phyloP scores from a whole-genome alignment of 2,888 invertebrate species.

The Dusona sp. region DNA sequence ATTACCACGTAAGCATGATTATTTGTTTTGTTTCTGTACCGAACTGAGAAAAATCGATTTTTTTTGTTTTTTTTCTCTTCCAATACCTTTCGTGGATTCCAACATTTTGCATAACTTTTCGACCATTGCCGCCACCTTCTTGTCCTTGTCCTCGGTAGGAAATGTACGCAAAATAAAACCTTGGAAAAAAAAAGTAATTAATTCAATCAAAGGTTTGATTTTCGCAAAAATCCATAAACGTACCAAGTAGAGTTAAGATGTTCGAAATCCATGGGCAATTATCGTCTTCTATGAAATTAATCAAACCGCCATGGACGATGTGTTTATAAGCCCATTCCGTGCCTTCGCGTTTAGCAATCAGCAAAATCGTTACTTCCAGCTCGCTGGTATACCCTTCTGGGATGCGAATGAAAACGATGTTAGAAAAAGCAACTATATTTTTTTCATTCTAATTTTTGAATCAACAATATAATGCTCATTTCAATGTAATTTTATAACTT shows the following conservation, averaged over 20 bases:
- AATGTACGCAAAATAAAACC: constrained; percentile 79
- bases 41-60: not conserved
- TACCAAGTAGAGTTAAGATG: constrained; percentile 79
- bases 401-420: constrained; percentile 34
- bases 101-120: constrained; percentile 78
- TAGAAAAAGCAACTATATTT: not conserved
- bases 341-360: constrained; percentile 84
- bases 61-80: not conserved
- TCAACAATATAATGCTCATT: not conserved
- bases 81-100: constrained; percentile 75
- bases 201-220: not conserved
- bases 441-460: not conserved
- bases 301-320: constrained; percentile 77
- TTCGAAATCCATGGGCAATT: constrained; percentile 74
- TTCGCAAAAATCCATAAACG: constrained; percentile 26
- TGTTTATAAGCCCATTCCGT: constrained; percentile 83
- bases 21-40: not conserved
- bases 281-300: constrained; percentile 76
- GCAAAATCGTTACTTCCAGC: constrained; percentile 79
- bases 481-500: no score
- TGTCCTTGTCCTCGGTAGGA: constrained; percentile 71
- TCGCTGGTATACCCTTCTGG: constrained; percentile 73
- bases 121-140: constrained; percentile 71
- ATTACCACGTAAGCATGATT: not conserved
- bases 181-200: constrained; percentile 63